Evolutionary conservation across 2,888 invertebrate genomes (phyloP).

Genomic region (Diplolepis rosae): DNA sequence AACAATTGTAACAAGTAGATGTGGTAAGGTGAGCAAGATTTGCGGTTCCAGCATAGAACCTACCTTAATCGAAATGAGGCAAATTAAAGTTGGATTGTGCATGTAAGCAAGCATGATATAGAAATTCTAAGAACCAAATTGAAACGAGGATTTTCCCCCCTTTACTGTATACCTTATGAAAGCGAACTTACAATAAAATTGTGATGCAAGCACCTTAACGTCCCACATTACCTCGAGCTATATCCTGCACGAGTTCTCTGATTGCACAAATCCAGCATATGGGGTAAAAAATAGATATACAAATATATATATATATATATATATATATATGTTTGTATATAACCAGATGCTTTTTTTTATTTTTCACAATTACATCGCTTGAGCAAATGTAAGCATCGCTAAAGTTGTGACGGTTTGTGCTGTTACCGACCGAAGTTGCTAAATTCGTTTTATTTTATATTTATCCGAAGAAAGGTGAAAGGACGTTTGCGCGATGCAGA

Average conservation of each 20-base stretch:
- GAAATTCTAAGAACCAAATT: constrained; percentile 25
- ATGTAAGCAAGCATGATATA: constrained; percentile 25
- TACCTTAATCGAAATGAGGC: constrained; percentile 22
- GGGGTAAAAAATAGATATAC: constrained; percentile 49
- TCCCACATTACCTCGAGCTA: constrained; percentile 66
- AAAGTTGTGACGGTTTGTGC: background rate
- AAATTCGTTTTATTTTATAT: constrained; percentile 45
- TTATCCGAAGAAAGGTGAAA: constrained; percentile 47
- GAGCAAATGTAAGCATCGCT: constrained; percentile 19
- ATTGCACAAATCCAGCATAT: constrained; percentile 64
- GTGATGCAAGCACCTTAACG: constrained; percentile 65
- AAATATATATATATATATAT: too few relatives aligned
- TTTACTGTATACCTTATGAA: constrained; percentile 53
- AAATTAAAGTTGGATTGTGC: constrained; percentile 28
- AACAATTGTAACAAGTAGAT: constrained; percentile 20
- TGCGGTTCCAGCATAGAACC: constrained; percentile 28
- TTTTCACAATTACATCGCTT: constrained; percentile 32
- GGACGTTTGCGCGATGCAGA: constrained; percentile 37
- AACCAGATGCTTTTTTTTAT: constrained; percentile 35
- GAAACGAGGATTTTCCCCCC: constrained; percentile 23
- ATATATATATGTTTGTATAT: too few relatives aligned
- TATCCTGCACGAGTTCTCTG: constrained; percentile 64
- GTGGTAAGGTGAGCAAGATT: constrained; percentile 17
- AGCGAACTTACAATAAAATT: constrained; percentile 63
- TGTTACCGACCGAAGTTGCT: constrained; percentile 44